Evolutionary conservation across 2,888 invertebrate genomes (phyloP).

Genomic region (Trissolcus japonicus): DNA sequence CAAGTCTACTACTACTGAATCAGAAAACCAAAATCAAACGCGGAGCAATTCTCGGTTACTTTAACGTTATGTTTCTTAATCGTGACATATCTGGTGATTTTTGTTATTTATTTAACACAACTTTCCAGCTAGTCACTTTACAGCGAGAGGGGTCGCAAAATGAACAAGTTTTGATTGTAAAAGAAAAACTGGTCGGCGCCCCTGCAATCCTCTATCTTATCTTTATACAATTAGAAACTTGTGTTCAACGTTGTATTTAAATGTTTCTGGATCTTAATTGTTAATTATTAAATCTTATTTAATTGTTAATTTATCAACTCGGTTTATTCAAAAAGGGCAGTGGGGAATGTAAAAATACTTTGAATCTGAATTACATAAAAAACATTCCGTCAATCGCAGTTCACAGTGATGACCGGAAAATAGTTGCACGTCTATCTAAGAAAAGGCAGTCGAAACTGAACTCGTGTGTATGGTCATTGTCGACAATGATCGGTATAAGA

Average conservation of each 20-base stretch:
- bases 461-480: constrained; percentile 34
- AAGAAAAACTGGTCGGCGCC: constrained; percentile 1
- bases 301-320: constrained; percentile 47
- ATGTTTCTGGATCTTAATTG: constrained; percentile 50
- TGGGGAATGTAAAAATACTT: constrained; percentile 60
- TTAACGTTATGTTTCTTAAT: neutral
- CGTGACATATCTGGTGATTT: neutral
- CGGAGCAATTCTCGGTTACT: constrained; percentile 7
- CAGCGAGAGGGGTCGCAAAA: neutral
- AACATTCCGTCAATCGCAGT: constrained; percentile 53
- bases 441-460: constrained; percentile 56
- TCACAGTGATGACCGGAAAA: constrained; percentile 30
- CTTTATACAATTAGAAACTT: constrained; percentile 37
- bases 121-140: constrained; percentile 12
- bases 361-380: constrained; percentile 56
- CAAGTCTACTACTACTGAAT: no score
- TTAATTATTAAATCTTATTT: constrained; percentile 53
- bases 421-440: constrained; percentile 48
- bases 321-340: constrained; percentile 57
- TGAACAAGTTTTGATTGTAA: neutral
- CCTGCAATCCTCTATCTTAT: constrained; percentile 18
- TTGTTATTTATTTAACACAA: constrained; percentile 6
- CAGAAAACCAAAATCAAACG: constrained; percentile 25
- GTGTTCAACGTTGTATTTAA: constrained; percentile 34
- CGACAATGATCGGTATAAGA: constrained; percentile 16